phyloP scores from a whole-genome alignment of 2,113 vertebrate genomes.

The Neolamprologus variostigma region DNA sequence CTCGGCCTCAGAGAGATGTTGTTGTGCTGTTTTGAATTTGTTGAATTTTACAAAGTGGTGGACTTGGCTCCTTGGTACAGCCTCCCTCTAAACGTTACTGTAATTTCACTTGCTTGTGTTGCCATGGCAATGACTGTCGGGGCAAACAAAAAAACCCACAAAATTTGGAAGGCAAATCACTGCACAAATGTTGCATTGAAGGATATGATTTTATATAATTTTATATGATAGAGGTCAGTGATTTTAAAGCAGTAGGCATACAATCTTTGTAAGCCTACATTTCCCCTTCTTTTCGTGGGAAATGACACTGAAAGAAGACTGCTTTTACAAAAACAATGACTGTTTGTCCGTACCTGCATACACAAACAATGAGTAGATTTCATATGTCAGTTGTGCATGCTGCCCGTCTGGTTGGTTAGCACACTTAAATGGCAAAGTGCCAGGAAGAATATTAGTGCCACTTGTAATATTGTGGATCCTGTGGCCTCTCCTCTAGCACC shows the following conservation, averaged over 20 bases:
- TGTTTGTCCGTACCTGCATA: not conserved
- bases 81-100: conserved; percentile 13
- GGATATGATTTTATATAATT: not conserved
- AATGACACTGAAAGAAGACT: not conserved
- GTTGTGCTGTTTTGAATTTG: not conserved
- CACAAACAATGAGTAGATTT: not conserved
- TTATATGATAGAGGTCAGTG: not conserved
- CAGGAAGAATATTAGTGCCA: not conserved
- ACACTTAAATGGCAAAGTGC: not conserved
- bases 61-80: not conserved
- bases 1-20: not conserved
- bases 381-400: not conserved
- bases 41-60: conserved; percentile 23
- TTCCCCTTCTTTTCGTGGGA: not conserved
- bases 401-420: not conserved
- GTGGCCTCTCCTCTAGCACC: not conserved
- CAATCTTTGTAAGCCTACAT: not conserved
- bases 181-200: not conserved
- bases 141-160: not conserved
- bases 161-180: conserved; percentile 34
- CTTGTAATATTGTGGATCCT: not conserved
- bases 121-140: conserved; percentile 48
- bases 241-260: not conserved
- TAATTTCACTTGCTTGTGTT: conserved; percentile 38
- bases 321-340: not conserved